Percentiles rank a stretch among this genome's conserved stretches.
phyloP scores from a whole-genome alignment of 2,797 vertebrate genomes.

The Lepidocolaptes lacrymiger region DNA sequence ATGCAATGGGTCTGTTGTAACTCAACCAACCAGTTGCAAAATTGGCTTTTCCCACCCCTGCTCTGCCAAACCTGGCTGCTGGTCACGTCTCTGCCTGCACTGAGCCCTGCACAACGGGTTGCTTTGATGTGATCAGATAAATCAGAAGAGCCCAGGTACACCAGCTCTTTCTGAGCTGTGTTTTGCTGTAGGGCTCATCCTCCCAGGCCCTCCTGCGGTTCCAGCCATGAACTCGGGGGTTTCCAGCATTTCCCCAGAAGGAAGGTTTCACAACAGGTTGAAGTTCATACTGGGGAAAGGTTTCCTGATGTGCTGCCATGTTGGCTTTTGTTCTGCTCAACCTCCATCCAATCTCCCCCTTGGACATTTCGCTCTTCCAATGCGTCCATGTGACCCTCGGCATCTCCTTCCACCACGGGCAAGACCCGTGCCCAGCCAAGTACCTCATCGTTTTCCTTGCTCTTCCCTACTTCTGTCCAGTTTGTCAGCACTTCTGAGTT shows the following conservation, averaged over 20 bases:
- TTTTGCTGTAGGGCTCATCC: neutral
- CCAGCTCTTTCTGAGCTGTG: neutral
- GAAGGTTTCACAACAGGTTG: conserved; percentile 24
- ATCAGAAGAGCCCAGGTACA: neutral
- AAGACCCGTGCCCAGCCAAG: neutral
- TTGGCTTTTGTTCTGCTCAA: neutral
- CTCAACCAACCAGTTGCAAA: neutral
- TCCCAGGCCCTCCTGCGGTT: rapidly evolving
- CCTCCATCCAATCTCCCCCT: neutral
- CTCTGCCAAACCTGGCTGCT: neutral
- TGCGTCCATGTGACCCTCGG: rapidly evolving
- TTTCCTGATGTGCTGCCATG: neutral
- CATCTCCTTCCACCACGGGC: rapidly evolving
- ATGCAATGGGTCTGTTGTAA: neutral
- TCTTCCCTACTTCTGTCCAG: neutral
- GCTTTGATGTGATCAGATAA: neutral
- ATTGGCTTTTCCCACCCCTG: neutral
- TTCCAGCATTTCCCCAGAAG: conserved; percentile 4
- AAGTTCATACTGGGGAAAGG: conserved; percentile 3
- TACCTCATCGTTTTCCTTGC: neutral
- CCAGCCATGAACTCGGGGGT: neutral
- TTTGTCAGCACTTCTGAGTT: neutral
- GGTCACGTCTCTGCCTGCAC: neutral
- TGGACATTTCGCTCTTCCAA: neutral
- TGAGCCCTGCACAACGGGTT: neutral